These are phyloP conservation scores for Mobula birostris DNA, from an alignment of 2,113 vertebrate genomes.

Conservation along the genomic window DNA sequence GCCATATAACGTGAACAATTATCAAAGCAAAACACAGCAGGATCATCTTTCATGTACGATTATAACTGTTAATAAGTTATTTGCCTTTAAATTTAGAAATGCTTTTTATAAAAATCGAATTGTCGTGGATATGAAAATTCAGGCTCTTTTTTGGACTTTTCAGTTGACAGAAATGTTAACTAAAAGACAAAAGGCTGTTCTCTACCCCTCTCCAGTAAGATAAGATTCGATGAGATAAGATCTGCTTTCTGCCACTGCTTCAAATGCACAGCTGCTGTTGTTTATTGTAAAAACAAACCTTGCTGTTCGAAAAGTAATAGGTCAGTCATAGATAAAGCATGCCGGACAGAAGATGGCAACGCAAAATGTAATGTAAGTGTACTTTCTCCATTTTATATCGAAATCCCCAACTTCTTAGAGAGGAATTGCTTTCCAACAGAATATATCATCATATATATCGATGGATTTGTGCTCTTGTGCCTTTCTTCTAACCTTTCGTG, in stretches of 20 bases:
- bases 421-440: not conserved
- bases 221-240: no score
- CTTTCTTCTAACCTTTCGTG: not conserved
- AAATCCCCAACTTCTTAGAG: not conserved
- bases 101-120: not conserved
- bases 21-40: not conserved
- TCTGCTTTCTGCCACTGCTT: not conserved
- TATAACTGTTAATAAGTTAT: not conserved
- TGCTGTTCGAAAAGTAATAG: not conserved
- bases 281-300: not conserved
- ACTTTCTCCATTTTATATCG: not conserved
- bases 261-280: not conserved
- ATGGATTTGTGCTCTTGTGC: no score
- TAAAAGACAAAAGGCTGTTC: not conserved
- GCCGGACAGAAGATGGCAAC: not conserved
- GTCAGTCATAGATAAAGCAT: not conserved
- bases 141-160: not conserved
- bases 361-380: not conserved
- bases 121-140: not conserved
- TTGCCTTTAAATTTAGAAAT: not conserved
- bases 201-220: no score
- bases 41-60: not conserved
- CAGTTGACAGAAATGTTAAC: not conserved
- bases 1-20: not conserved
- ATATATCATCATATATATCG: not conserved